A percentile compares a stretch with the other conserved stretches of the same genome.
Conservation (phyloP, 1,140 invertebrate genomes). For the Diachasma alloeum region DNA sequence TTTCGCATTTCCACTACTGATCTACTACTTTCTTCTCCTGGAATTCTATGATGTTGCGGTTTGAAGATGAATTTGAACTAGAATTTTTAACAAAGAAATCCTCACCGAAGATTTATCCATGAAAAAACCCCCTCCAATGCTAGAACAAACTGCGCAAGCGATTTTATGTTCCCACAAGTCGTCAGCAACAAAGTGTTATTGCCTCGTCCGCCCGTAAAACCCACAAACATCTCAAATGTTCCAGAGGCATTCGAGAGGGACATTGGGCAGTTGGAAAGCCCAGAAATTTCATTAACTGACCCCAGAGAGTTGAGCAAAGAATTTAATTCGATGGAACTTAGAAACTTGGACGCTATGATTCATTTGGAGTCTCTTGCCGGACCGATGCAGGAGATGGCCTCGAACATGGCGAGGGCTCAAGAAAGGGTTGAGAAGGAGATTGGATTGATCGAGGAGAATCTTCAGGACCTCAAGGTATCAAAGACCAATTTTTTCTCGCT, state of each 20-base stretch:
- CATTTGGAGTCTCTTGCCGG: constrained; percentile 70
- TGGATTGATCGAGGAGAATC: constrained; percentile 45
- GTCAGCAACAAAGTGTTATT: no score
- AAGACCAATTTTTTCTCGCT: neutral
- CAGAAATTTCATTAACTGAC: constrained; percentile 68
- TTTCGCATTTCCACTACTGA: no score
- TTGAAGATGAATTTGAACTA: no score
- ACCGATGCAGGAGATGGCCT: constrained; percentile 65
- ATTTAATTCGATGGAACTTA: constrained; percentile 69
- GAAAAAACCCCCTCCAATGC: no score
- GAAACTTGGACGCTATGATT: constrained; percentile 72
- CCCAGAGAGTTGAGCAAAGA: constrained; percentile 67
- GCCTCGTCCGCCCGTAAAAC: no score
- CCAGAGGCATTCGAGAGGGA: constrained; percentile 62
- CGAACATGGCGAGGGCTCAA: constrained; percentile 58
- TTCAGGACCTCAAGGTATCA: constrained; percentile 51
- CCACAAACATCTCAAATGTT: neutral
- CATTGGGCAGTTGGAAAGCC: constrained; percentile 48
- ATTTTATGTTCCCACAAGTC: no score
- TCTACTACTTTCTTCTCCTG: no score
- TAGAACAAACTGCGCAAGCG: no score
- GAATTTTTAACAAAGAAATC: no score
- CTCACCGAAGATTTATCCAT: no score
- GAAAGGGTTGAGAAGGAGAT: constrained; percentile 53
- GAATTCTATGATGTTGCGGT: no score